Evolutionary conservation across 1,140 invertebrate genomes (phyloP).

Genomic region (Dysdera silvatica): DNA sequence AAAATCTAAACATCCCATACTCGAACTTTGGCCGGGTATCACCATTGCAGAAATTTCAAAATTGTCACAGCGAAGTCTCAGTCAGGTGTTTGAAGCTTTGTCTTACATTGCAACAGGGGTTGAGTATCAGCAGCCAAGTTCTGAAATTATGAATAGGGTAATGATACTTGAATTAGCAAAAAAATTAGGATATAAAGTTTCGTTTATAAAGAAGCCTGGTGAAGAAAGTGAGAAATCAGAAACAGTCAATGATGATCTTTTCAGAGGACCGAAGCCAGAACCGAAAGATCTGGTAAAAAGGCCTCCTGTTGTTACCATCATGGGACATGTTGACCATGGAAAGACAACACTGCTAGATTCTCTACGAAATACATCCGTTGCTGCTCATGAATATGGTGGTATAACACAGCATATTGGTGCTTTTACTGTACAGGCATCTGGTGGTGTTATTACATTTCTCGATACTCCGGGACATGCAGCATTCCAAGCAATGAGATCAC

Average conservation of each 20-base stretch:
- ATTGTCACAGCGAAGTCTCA: conserved; percentile 50
- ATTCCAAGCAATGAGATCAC: conserved; percentile 79
- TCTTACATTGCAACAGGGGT: conserved; percentile 54
- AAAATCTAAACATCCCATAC: conserved; percentile 46
- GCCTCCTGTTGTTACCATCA: conserved; percentile 90
- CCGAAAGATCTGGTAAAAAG: conserved; percentile 55
- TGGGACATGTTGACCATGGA: conserved; percentile 99
- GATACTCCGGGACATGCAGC: conserved; percentile 99
- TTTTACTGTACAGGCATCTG: conserved; percentile 67
- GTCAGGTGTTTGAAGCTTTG: conserved; percentile 58
- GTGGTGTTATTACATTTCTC: conserved; percentile 80
- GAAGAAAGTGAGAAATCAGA: not conserved
- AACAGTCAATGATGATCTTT: not conserved
- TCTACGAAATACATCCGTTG: conserved; percentile 75
- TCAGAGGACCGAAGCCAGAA: conserved; percentile 53
- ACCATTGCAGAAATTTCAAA: conserved; percentile 62
- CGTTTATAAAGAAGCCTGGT: conserved; percentile 16
- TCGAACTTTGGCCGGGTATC: conserved; percentile 69
- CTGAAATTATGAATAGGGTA: conserved; percentile 6
- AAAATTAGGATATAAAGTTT: conserved; percentile 11
- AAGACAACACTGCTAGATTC: conserved; percentile 95
- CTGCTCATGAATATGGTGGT: conserved; percentile 91
- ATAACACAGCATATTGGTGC: conserved; percentile 99
- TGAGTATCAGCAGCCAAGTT: conserved; percentile 45
- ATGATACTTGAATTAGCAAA: conserved; percentile 6